A percentile compares a stretch with the other conserved stretches of the same genome.
Conservation (phyloP, 2,797 vertebrate species). For the Pseudopleuronectes americanus region DNA sequence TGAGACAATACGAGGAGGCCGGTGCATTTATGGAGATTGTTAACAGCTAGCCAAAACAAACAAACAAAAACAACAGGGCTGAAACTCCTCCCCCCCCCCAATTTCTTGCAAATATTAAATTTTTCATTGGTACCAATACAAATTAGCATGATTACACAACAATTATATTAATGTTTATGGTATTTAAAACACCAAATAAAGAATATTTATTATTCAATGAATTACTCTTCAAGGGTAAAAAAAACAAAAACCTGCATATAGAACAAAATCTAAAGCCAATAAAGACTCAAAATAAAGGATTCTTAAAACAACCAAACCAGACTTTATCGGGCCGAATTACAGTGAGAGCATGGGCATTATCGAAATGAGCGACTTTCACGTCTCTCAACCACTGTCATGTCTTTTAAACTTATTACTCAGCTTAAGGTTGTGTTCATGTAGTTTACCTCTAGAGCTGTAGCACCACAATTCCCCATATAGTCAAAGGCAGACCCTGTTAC, state of each 20-base stretch:
- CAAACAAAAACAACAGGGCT: too few species aligned
- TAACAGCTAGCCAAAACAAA: not conserved
- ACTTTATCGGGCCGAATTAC: not conserved
- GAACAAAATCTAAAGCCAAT: not conserved
- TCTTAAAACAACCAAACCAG: conserved; percentile 3
- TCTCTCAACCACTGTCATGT: not conserved
- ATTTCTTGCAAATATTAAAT: too few species aligned
- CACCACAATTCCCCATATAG: conserved; percentile 37
- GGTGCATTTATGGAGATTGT: not conserved
- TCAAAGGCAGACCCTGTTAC: conserved; percentile 50
- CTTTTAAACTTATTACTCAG: not conserved
- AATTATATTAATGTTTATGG: too few species aligned
- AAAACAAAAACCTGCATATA: too few species aligned
- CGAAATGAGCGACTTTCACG: not conserved
- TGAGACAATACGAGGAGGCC: not conserved
- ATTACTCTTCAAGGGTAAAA: conserved; percentile 1
- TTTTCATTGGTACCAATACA: conserved; percentile 3
- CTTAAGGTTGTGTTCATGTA: too few species aligned
- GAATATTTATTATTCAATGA: not conserved
- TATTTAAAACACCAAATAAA: conserved; percentile 16
- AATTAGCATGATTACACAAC: conserved; percentile 10
- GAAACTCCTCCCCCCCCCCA: too few species aligned
- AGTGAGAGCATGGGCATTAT: not conserved
- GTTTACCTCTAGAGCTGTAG: conserved; percentile 5
- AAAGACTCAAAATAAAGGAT: not conserved